Evolutionary conservation across 2,888 invertebrate genomes (phyloP), one percentile per base, ranked within the genome.

Genomic region (Noctua janthe): DNA sequence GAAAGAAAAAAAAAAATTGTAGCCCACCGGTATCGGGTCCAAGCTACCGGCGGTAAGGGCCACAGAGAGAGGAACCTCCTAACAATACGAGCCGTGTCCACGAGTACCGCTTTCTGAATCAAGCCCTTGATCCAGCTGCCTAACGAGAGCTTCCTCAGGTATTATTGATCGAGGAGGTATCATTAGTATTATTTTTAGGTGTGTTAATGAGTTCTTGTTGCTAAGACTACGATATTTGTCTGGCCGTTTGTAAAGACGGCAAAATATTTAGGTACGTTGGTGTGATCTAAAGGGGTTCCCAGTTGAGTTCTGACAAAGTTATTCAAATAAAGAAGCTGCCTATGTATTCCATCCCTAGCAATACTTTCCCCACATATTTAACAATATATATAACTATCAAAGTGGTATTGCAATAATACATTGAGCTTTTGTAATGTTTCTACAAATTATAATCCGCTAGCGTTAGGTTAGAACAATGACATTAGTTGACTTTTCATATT

Each of bases 381-480:
- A 29, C 29, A 29, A 29, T 29, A 29, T 29, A 29, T 29, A 29
- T 29, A 29, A 29, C 29, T 47, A n/a, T 69, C 17, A 39, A 67
- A 11, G 17, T 39, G 4, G n/a, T 43, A 29, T 51, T 47, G n/a
- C 76, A 47, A 72, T 76, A 35, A 51, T 39, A 80, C 67, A 86
- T 71, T 78, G 67, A 73, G 39, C 56, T 76, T 77, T 79, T 84
- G 49, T 71, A 76, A 54, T 7, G 20, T 51, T 13, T 49, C 13
- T 29, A 70, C 69, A 80, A 74, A 80, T 70, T 15, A 70, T 15
- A 75, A 81, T 87, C 47, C 47, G 35, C 67, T 80, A 76, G 51
- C 59, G n/a, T 51, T 71, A n/a, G 2, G 51, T 74, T 71, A 76
- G 54, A 71, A 87, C 80, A 80, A 79, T 80, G 76, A 73, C n/a